These are phyloP conservation scores for Euwallacea similis DNA, from an alignment of 1,140 invertebrate genomes.

Conservation along the genomic window DNA sequence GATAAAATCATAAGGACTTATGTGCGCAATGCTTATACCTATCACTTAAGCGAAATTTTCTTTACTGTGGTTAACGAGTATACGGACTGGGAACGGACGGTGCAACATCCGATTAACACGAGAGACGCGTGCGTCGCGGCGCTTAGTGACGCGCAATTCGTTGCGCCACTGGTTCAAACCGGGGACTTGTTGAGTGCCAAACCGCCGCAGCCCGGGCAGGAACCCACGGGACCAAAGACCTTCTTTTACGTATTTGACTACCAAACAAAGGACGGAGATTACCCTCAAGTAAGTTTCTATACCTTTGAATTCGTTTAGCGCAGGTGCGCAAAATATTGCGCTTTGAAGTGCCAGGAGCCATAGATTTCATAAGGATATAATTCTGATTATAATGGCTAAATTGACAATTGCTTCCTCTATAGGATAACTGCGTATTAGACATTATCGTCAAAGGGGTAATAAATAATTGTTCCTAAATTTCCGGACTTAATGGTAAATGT, in stretches of 20 bases:
- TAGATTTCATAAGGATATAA: too few species aligned
- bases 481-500: too few species aligned
- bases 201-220: conserved; percentile 55
- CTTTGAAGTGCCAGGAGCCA: too few species aligned
- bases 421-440: too few species aligned
- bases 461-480: too few species aligned
- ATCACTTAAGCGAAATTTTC: conserved; percentile 95
- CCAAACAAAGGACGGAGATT: conserved; percentile 88
- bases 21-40: conserved; percentile 89
- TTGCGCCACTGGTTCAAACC: conserved; percentile 81
- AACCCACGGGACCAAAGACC: conserved; percentile 64
- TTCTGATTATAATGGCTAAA: too few species aligned
- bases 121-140: conserved; percentile 90
- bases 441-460: too few species aligned
- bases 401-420: too few species aligned
- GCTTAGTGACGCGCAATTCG: conserved; percentile 88
- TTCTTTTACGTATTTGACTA: conserved; percentile 95
- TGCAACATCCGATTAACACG: conserved; percentile 88
- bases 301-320: not conserved
- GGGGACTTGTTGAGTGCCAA: conserved; percentile 72
- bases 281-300: conserved; percentile 70
- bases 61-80: conserved; percentile 96
- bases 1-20: conserved; percentile 92
- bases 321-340: not conserved
- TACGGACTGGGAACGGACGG: conserved; percentile 93